Evolutionary conservation across 2,797 vertebrate genomes (phyloP).

Genomic region (Silurus aristotelis): DNA sequence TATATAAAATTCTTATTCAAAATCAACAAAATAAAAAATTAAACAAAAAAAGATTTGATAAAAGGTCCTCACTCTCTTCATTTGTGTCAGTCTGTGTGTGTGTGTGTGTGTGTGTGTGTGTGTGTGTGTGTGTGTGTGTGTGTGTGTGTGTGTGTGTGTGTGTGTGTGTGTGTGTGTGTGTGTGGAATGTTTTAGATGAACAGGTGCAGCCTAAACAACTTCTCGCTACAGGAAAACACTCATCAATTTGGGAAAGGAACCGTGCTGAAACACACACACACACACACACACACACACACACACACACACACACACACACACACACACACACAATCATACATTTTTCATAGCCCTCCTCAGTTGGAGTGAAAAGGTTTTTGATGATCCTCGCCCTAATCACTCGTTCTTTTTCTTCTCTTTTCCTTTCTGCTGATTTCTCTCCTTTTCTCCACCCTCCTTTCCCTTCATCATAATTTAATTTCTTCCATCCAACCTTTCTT

Average conservation of each 20-base stretch:
- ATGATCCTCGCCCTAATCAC: not conserved
- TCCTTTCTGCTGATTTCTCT: not conserved
- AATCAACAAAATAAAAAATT: too few relatives aligned
- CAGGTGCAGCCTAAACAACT: conserved; percentile 32
- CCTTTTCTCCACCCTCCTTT: not conserved
- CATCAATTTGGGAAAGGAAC: conserved; percentile 8
- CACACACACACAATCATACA: not conserved
- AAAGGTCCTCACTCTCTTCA: not conserved
- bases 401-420: not conserved
- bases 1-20: too few relatives aligned
- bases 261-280: not conserved
- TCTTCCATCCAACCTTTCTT: not conserved
- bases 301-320: not conserved
- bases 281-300: not conserved
- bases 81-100: not conserved
- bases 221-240: conserved; percentile 4
- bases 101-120: not conserved
- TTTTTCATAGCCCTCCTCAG: conserved; percentile 27
- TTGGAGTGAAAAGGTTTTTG: not conserved
- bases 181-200: conserved; percentile 6
- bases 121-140: conserved; percentile 2
- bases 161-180: conserved; percentile 3
- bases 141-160: not conserved
- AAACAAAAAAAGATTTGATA: too few relatives aligned
- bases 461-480: not conserved